Evolutionary conservation across 2,797 vertebrate species (phyloP), one percentile per base, ranked within the genome.

Genomic region (Siniperca obscura): DNA sequence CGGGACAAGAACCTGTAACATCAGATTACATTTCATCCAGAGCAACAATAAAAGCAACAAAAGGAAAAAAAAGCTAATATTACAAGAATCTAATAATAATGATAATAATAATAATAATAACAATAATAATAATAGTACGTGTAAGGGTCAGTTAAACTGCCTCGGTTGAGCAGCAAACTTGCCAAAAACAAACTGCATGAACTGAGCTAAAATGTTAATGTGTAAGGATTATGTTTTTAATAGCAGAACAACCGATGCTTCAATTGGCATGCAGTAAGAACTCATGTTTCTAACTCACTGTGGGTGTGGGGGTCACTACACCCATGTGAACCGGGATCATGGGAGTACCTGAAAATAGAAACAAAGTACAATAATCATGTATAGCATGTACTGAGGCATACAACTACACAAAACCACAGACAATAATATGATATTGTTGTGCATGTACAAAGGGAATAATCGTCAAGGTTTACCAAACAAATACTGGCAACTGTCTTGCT

Each of bases 241-340:
- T 21, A 30, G 34, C 2, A 75, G 40, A 71, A 6, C 40, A 65
- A 55, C 5, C 30, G 57, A 80, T 40, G 34, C 16, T 60, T 77
- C 9, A 65, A 17, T 0, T 42, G 17, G 22, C 36, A 68, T 74
- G 50, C 40, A 55, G 46, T 11, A 70, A 38, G 10, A 80, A 50
- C 3, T 81, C 40, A 17, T 22, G 64, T 55, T 55, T 82, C 25
- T 48, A 72, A 94, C 94, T 95, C 87, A 95, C 98, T 90, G 98
- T 96, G 40, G 97, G 97, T 82, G 97, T 94, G 83, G 97, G 96
- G 85, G 98, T 94, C 97, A 99, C 98, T 77, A 99, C 96, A 86
- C 98, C 97, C 98, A 99, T 99, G 84, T 99, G 98, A 88, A 99
- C 97, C 61, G 98, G 98, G 95, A 99, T 98, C 98, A 99, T 98